phyloP scores from a whole-genome alignment of 2,113 vertebrate species.

The Ageneiosus marmoratus region DNA sequence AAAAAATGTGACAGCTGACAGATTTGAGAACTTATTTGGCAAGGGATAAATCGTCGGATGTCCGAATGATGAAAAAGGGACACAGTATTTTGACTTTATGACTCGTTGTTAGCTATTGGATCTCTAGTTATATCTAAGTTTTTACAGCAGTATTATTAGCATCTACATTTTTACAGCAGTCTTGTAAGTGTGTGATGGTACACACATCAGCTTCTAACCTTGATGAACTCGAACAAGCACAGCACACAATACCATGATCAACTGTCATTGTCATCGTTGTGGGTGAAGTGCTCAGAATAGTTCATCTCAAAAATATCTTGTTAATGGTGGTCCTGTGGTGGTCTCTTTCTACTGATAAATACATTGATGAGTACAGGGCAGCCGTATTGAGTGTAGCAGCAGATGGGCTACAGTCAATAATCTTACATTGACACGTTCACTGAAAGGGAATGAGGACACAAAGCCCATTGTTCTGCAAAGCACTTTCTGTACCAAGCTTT shows the following conservation, averaged over 20 bases:
- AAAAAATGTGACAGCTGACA: neutral
- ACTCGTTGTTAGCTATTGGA: neutral
- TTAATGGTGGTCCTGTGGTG: neutral
- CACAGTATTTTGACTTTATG: neutral
- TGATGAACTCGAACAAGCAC: neutral
- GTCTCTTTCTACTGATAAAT: neutral
- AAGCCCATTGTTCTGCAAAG: conserved; percentile 43
- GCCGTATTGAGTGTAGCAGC: neutral
- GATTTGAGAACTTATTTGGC: too few species aligned
- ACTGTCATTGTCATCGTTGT: neutral
- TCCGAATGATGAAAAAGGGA: neutral
- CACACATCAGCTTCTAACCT: neutral
- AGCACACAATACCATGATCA: neutral
- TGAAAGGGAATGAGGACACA: conserved; percentile 6
- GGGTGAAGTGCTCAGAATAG: neutral
- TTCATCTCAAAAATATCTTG: neutral
- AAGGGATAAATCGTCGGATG: too few species aligned
- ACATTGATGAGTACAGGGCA: neutral
- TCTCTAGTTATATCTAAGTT: neutral
- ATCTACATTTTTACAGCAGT: too few species aligned
- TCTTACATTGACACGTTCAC: neutral
- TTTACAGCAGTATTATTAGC: neutral
- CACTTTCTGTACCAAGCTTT: conserved; percentile 24
- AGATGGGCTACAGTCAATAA: neutral
- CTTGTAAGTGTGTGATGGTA: neutral